Conservation (phyloP, 2,113 vertebrate genomes). For the Sebastes schlegelii region DNA sequence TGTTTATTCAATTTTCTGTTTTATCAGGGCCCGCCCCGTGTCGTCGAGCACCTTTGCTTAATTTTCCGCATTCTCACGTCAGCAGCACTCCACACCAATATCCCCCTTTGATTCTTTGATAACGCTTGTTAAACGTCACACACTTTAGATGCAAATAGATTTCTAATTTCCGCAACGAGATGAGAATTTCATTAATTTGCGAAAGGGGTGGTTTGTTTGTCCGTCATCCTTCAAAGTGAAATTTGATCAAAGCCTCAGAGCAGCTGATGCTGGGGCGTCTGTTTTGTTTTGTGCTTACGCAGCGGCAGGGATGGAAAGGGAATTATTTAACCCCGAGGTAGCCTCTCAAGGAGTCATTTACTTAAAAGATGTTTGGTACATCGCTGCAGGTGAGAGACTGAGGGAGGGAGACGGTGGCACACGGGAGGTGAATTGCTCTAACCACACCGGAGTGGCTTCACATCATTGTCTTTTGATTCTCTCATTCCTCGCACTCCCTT, state of each 20-base stretch:
- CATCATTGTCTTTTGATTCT: slow-evolving; percentile 38
- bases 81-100: slow-evolving; percentile 7
- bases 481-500: slow-evolving; percentile 36
- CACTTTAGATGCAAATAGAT: slow-evolving; percentile 60
- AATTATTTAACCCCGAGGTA: slow-evolving; percentile 36
- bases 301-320: not conserved
- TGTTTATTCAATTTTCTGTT: slow-evolving; percentile 47
- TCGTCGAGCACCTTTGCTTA: slow-evolving; percentile 12
- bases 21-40: not conserved
- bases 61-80: slow-evolving; percentile 38
- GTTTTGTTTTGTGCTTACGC: slow-evolving; percentile 27
- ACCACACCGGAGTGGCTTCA: slow-evolving; percentile 11
- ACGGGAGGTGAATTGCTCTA: slow-evolving; percentile 15
- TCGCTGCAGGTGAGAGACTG: slow-evolving; percentile 19
- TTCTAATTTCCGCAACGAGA: slow-evolving; percentile 49
- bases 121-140: slow-evolving; percentile 31
- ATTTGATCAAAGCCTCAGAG: slow-evolving; percentile 60
- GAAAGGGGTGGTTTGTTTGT: slow-evolving; percentile 28
- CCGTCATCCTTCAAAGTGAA: slow-evolving; percentile 60
- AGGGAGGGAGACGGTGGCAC: not conserved
- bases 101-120: slow-evolving; percentile 57
- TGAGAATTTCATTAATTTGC: slow-evolving; percentile 54
- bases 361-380: slow-evolving; percentile 15
- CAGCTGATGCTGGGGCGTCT: slow-evolving; percentile 13
- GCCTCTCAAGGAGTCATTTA: slow-evolving; percentile 38